phyloP scores from a whole-genome alignment of 2,797 vertebrate genomes.

The Petrocephalus sullivani region DNA sequence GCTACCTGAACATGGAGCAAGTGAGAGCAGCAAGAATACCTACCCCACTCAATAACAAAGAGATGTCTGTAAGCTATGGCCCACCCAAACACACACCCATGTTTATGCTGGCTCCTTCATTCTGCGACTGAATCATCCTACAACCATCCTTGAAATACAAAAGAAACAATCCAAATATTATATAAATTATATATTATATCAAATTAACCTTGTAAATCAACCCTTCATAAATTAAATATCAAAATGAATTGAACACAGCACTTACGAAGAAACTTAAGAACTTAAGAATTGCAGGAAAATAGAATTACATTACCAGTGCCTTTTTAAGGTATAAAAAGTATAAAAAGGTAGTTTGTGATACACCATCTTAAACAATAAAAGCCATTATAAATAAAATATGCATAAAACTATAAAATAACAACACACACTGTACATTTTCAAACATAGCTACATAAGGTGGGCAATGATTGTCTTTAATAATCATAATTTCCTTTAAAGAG shows the following conservation, averaged over 20 bases:
- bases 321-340: neutral
- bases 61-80: neutral
- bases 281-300: neutral
- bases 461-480: too few relatives aligned
- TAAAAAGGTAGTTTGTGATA: neutral
- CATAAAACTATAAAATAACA: neutral
- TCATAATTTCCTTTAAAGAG: neutral
- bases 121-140: neutral
- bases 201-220: neutral
- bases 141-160: neutral
- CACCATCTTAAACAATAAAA: neutral
- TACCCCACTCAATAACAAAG: neutral
- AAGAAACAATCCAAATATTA: neutral
- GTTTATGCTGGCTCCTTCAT: neutral
- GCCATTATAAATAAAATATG: neutral
- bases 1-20: neutral
- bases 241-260: neutral
- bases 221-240: neutral
- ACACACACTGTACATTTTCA: neutral
- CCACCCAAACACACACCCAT: neutral
- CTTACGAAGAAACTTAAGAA: neutral
- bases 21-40: neutral
- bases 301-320: neutral
- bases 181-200: neutral
- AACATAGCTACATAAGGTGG: neutral